phyloP scores from a whole-genome alignment of 2,797 vertebrate genomes.

The Propithecus perrieri region DNA sequence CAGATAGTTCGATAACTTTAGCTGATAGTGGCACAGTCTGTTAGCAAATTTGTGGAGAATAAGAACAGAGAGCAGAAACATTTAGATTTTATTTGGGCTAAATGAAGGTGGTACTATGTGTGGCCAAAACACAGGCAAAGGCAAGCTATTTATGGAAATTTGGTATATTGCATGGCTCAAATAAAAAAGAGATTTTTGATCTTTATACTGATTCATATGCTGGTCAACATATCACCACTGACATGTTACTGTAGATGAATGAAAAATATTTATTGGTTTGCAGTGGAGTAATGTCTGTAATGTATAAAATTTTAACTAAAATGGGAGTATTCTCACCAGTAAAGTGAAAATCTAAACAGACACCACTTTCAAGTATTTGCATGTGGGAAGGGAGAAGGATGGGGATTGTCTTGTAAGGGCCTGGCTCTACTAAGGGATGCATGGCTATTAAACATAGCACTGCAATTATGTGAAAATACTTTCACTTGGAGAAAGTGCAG shows the following conservation, averaged over 20 bases:
- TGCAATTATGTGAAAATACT: constrained; percentile 21
- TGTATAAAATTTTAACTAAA: not conserved
- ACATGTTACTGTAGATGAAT: not conserved
- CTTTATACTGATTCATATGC: no score
- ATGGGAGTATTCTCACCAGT: not conserved
- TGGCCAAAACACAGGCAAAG: not conserved
- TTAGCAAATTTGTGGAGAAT: not conserved
- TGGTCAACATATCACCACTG: not conserved
- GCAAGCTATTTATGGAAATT: not conserved
- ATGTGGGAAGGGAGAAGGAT: not conserved
- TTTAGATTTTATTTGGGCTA: not conserved
- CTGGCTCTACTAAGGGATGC: not conserved
- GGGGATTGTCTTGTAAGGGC: not conserved
- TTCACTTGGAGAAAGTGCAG: not conserved
- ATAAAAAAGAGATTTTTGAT: not conserved
- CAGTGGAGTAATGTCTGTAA: not conserved
- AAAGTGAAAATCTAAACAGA: not conserved
- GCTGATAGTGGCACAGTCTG: not conserved
- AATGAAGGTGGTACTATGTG: not conserved
- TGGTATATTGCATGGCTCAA: not conserved
- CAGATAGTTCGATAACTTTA: not conserved
- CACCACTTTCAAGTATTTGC: not conserved
- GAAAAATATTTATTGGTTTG: not conserved
- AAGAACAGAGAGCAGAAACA: not conserved
- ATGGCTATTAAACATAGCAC: not conserved